Evolutionary conservation across 2,113 vertebrate species (phyloP).

Genomic region (Odobenus rosmarus): DNA sequence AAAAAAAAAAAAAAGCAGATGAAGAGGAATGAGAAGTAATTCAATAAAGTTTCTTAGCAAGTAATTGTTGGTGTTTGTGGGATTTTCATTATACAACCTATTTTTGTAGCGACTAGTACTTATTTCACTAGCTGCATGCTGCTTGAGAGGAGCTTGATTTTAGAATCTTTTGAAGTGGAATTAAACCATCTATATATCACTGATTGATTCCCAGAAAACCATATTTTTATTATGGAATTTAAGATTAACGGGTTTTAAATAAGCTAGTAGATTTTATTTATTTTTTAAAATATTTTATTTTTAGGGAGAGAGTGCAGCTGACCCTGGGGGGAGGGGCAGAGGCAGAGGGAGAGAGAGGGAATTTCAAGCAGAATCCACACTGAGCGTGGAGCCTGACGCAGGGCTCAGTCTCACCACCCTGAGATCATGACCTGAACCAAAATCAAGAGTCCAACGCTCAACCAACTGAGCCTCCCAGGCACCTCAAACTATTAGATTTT

Average conservation of each 20-base stretch:
- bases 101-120: background rate
- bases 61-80: background rate
- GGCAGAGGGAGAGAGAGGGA: background rate
- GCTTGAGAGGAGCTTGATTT: background rate
- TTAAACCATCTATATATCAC: background rate
- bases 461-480: background rate
- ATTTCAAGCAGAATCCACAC: background rate
- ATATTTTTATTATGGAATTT: conserved; percentile 39
- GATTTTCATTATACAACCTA: background rate
- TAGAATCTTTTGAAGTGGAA: conserved; percentile 33
- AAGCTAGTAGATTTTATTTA: background rate
- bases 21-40: conserved; percentile 22
- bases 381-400: background rate
- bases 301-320: background rate
- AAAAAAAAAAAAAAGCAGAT: background rate
- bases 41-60: conserved; percentile 11
- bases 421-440: background rate
- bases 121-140: conserved; percentile 37
- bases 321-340: background rate
- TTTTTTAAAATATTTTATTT: background rate
- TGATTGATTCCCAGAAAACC: background rate
- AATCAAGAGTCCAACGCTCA: background rate
- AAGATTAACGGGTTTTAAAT: background rate
- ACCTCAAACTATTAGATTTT: background rate
- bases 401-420: background rate